phyloP scores from a whole-genome alignment of 1,140 invertebrate genomes.

The Drosophila asahinai region DNA sequence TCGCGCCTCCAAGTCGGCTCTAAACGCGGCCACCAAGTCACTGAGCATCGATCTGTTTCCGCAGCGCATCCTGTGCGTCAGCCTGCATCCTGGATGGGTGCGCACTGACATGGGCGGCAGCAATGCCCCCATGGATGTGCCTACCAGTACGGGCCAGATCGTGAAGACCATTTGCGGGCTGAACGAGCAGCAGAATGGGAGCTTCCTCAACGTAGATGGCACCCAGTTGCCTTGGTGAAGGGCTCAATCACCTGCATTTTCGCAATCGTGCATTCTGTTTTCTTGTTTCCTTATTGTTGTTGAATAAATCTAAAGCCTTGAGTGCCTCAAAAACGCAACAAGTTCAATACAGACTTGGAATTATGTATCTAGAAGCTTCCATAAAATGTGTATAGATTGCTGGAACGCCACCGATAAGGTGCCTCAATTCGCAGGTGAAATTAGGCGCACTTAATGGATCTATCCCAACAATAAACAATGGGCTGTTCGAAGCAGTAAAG shows the following conservation, averaged over 20 bases:
- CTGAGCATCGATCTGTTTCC: conserved; percentile 92
- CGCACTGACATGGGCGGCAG: conserved; percentile 94
- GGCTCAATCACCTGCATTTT: not conserved
- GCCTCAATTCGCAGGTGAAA: not conserved
- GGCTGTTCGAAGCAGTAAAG: no score
- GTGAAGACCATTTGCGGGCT: conserved; percentile 88
- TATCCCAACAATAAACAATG: not conserved
- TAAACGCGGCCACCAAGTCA: conserved; percentile 95
- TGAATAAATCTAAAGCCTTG: conserved; percentile 9
- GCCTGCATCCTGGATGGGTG: conserved; percentile 96
- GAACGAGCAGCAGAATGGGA: conserved; percentile 89
- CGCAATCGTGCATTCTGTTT: not conserved
- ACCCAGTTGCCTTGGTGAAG: conserved; percentile 90
- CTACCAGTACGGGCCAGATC: conserved; percentile 88
- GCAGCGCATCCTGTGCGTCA: conserved; percentile 90
- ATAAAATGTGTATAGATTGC: not conserved
- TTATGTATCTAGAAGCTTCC: no score
- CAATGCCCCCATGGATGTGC: conserved; percentile 90
- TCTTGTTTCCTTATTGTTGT: conserved; percentile 31
- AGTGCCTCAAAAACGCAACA: conserved; percentile 1
- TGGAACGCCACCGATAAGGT: not conserved
- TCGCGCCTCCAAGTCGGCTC: conserved; percentile 93
- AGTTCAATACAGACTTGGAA: no score
- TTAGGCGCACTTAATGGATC: no score
- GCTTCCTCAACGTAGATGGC: conserved; percentile 92